Percentiles rank a stretch among this genome's conserved stretches.
Conservation (phyloP, 2,888 invertebrate species). For the Mesoligia furuncula region DNA sequence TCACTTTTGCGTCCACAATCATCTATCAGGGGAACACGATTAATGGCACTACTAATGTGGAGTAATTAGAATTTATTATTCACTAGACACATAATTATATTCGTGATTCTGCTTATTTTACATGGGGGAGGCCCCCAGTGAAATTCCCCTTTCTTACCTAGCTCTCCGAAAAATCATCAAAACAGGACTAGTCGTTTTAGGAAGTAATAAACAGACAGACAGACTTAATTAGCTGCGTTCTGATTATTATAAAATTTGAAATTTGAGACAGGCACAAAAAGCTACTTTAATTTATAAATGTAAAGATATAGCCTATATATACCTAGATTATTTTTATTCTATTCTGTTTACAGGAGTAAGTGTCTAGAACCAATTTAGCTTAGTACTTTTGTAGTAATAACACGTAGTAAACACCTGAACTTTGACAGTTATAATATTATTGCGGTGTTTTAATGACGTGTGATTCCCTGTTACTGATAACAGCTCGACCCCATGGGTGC, state of each 20-base stretch:
- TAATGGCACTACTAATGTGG: conserved; percentile 44
- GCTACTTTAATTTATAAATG: no score
- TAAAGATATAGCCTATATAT: no score
- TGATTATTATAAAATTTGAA: no score
- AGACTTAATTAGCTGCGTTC: neutral
- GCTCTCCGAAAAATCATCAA: neutral
- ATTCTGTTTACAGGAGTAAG: neutral
- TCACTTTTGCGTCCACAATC: conserved; percentile 48
- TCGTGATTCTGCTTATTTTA: neutral
- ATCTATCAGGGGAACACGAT: conserved; percentile 48
- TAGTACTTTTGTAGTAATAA: neutral
- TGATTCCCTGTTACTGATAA: conserved; percentile 49
- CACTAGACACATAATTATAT: neutral
- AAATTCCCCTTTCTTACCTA: no score
- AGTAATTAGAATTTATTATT: conserved; percentile 39
- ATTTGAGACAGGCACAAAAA: no score
- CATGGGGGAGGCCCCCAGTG: no score
- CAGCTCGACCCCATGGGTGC: conserved; percentile 31
- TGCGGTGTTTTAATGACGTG: conserved; percentile 35
- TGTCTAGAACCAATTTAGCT: neutral
- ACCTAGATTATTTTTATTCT: neutral
- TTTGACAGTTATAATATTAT: conserved; percentile 9
- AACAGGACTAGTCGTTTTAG: neutral
- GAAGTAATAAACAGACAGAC: neutral
- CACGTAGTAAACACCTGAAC: neutral